Conservation (phyloP, 2,113 vertebrate species). For the Gyps fulvus region DNA sequence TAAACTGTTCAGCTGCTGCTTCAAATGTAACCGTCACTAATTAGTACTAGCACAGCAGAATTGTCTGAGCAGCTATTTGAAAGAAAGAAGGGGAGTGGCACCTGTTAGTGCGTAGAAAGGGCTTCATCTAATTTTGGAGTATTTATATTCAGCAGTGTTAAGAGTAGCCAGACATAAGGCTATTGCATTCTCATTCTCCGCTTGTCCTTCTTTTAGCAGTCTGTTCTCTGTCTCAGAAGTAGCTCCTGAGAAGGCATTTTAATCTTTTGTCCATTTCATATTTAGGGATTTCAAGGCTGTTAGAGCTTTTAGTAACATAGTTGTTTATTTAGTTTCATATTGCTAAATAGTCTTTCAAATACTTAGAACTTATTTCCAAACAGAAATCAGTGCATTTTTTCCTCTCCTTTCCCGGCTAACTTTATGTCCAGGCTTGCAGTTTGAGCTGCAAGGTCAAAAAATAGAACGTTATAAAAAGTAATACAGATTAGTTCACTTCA, state of each 20-base stretch:
- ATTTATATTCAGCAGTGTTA: neutral
- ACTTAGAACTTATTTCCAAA: neutral
- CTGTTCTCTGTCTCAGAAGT: neutral
- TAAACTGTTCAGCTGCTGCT: constrained; percentile 29
- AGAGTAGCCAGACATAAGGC: neutral
- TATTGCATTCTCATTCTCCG: neutral
- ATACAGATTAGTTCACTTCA: neutral
- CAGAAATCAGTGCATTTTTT: neutral
- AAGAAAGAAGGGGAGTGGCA: neutral
- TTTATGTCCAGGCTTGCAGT: neutral
- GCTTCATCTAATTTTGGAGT: neutral
- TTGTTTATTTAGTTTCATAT: neutral
- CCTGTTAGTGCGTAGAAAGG: neutral
- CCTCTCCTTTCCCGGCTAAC: neutral
- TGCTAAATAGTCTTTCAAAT: neutral
- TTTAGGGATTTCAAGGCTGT: neutral
- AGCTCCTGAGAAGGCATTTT: neutral
- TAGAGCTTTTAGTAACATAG: neutral
- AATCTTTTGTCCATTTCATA: neutral
- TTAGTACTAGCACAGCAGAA: neutral
- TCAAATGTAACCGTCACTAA: neutral
- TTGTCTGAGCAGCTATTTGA: neutral
- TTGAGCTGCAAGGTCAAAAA: neutral
- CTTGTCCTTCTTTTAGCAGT: neutral
- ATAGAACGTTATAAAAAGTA: neutral